Conservation (phyloP, 1,140 invertebrate genomes). For the Adoxophyes honmai region DNA sequence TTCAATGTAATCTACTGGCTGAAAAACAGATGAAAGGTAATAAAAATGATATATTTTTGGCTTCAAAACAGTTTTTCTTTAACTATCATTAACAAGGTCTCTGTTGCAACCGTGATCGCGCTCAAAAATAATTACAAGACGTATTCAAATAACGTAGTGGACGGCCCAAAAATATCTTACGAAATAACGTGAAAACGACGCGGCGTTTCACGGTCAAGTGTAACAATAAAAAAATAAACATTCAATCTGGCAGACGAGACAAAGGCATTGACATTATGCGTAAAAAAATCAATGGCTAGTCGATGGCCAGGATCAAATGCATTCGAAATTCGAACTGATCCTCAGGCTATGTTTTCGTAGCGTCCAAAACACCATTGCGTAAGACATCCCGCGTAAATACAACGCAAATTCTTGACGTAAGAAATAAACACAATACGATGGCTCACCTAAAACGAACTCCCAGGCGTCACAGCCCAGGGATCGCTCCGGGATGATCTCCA, state of each 20-base stretch:
- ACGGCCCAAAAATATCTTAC: slow-evolving; percentile 15
- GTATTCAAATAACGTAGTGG: too few species aligned
- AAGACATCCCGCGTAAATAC: slow-evolving; percentile 66
- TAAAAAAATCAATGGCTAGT: slow-evolving; percentile 60
- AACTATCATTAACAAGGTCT: too few species aligned
- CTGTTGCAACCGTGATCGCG: too few species aligned
- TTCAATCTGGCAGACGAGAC: slow-evolving; percentile 42
- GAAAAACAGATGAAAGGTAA: too few species aligned
- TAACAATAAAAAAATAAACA: slow-evolving; percentile 71
- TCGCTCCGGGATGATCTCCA: slow-evolving; percentile 96
- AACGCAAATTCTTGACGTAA: slow-evolving; percentile 74
- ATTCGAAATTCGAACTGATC: background rate
- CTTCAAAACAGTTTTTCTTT: too few species aligned
- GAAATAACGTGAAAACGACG: slow-evolving; percentile 54
- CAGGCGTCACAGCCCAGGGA: slow-evolving; percentile 97
- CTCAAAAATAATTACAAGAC: too few species aligned
- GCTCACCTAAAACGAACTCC: slow-evolving; percentile 97
- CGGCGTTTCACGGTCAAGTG: slow-evolving; percentile 70
- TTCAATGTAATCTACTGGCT: too few species aligned
- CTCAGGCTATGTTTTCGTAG: slow-evolving; percentile 3
- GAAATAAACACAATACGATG: slow-evolving; percentile 58
- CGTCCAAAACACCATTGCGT: slow-evolving; percentile 59
- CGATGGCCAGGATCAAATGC: slow-evolving; percentile 9
- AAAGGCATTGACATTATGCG: slow-evolving; percentile 46
- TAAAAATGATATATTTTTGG: too few species aligned